These are phyloP conservation scores for Buphagus erythrorhynchus DNA, from an alignment of 2,797 vertebrate genomes.

Conservation along the genomic window DNA sequence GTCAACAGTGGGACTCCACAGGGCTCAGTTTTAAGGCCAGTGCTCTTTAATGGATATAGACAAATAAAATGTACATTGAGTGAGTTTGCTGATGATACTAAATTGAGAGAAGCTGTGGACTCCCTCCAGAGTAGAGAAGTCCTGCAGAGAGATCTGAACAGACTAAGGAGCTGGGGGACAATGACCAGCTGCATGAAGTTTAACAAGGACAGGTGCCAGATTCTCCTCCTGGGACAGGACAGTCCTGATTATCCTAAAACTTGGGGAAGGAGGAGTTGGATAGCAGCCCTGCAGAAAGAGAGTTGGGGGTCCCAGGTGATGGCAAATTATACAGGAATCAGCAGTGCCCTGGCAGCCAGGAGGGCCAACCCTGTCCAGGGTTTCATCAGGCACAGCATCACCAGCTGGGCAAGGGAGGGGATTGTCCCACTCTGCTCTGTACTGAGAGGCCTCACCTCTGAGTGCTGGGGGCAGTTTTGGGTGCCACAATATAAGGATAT, in stretches of 20 bases:
- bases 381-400: fast-evolving
- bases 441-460: fast-evolving
- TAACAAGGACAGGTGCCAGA: background rate
- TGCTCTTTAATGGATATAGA: background rate
- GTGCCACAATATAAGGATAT: background rate
- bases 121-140: background rate
- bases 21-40: background rate
- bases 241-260: background rate
- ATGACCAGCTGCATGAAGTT: background rate
- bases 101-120: background rate
- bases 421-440: fast-evolving
- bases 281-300: background rate
- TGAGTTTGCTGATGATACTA: background rate
- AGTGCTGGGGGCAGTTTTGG: background rate
- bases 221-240: background rate
- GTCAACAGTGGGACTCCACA: background rate
- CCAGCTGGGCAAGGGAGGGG: fast-evolving
- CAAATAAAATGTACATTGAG: background rate
- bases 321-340: background rate
- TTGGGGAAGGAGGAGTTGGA: background rate
- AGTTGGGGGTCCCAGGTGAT: fast-evolving
- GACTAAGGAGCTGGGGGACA: background rate
- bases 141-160: background rate
- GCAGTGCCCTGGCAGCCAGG: background rate
- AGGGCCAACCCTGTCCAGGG: fast-evolving